Base-by-base conservation (phyloP, 2,113 vertebrate species). In the Colaptes auratus region DNA sequence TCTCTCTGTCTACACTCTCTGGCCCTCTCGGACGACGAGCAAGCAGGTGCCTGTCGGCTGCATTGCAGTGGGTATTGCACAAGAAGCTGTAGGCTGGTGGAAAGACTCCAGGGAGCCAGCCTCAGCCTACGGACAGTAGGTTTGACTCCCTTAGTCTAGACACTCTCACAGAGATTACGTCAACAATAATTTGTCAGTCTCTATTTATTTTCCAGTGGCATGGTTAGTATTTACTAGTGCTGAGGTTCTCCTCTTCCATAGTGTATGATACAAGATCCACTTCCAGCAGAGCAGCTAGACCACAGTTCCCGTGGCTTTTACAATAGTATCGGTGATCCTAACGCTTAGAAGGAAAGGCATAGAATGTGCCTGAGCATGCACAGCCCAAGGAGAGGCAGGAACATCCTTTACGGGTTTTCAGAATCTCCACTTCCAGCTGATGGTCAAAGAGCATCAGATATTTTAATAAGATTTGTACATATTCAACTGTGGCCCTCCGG, bases 101-200 rank as follows among this genome's bases (percentile, higher is more conserved):
- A 95, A 88, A 93, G 90, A 84, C 91, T 95, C 86, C 95, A 90
- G 94, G 93, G 91, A 96, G 91, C 61, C 93, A 92, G 35, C 91
- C 77, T 67, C 95, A 89, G 95, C 95, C 95, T 92, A 96, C 79
- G 52, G 95, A 91, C 94, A 89, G 89, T 39, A 95, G 92, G 58
- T 92, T 96, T 91, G 91, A 91, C 94, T 93, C 93, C 89, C 86
- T 95, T 91, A 67, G 95, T 97, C 95, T 95, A 95, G 94, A 96
- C 94, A 70, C 76, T 91, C 91, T 90, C 91, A 44, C 77, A 79
- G 88, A 88, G 82, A 88, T 96, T 96, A 97, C 65, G 0, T 96
- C 95, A 97, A 72, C 89, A 96, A 95, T 90, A 56, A 93, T 92
- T 94, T 95, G 93, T 96, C 94, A 95, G 93, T 90, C 94, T 91